Base-by-base conservation (phyloP, 2,113 vertebrate genomes). In the Oxygymnocypris stewartii region DNA sequence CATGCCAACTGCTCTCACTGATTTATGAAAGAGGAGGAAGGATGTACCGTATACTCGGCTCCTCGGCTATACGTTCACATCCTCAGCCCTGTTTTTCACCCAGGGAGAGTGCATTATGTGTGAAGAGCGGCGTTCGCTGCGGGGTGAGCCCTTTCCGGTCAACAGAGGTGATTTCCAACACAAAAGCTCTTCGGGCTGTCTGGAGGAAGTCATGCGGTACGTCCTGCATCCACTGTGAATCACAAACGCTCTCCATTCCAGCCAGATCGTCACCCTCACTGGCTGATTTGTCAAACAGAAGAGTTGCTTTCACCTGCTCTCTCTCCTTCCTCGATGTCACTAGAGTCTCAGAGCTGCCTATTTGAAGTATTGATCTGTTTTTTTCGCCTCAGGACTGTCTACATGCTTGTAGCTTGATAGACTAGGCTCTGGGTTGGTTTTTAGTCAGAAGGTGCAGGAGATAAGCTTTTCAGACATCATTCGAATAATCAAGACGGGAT, bases 171-270 rank as follows among this genome's bases (percentile, higher is more conserved):
- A 85, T 79, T 78, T 57, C 4, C 2, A 49, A 78, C 61, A 80
- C n/a, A 80, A 84, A 79, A 82, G 65, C 79, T 85, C 40, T 65
- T 51, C 63, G 14, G n/a, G 65, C 54, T 84, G 84, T 87, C 49
- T 85, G 84, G 76, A 31, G 84, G 84, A 85, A 85, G 51, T 87
- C 67, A 86, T 87, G 79, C 79, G 59, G 73, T 83, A 82, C 63
- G 78, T 35, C 37, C 35, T 51, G 28, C 78, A 54, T 87, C 44
- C 74, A 84, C n/a, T 78, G 78, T 85, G 69, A 89, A 87, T 87
- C 71, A 77, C 73, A 82, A 89, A 87, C 25, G 28, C 75, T 25
- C 54, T 76, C 54, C 23, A 7, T 25, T 76, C 77, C 82, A 84
- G 54, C 47, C 65, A 65, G 35, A 77, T 88, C 31, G 6, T 35